A percentile compares a stretch with the other conserved stretches of the same genome.
Evolutionary conservation across 35 echinoderm and acorn worm species (phyloP).

Genomic region (Chiridota heheva): DNA sequence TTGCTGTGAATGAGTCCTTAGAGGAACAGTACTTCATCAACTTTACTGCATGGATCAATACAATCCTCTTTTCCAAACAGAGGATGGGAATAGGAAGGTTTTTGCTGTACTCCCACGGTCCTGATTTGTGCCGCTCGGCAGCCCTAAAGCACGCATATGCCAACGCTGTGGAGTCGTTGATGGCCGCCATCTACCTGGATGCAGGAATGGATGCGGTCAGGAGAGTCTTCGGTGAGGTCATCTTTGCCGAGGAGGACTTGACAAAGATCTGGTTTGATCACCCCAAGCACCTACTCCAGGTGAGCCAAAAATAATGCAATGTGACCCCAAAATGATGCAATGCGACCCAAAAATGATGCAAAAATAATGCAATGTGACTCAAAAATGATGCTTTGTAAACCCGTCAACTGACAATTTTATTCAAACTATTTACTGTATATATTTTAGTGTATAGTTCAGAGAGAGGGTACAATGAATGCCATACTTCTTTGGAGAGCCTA

Average conservation of each 20-base stretch:
- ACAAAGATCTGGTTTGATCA: constrained; percentile 64
- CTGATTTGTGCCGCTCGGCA: constrained; percentile 80
- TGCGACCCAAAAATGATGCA: neutral
- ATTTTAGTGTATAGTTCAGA: neutral
- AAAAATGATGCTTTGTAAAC: no score
- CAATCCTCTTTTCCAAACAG: no score
- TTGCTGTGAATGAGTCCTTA: no score
- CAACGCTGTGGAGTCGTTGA: constrained; percentile 87
- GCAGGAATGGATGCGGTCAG: constrained; percentile 52
- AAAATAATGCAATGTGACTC: no score
- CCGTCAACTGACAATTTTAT: no score
- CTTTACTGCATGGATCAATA: no score
- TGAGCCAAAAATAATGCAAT: constrained; percentile 3
- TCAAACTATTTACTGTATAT: neutral
- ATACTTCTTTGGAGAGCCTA: no score
- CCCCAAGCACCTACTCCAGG: constrained; percentile 90
- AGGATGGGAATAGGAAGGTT: constrained; percentile 81
- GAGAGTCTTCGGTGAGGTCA: constrained; percentile 63
- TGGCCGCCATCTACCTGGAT: constrained; percentile 88
- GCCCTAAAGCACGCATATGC: constrained; percentile 88
- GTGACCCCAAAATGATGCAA: neutral
- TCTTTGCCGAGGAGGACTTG: constrained; percentile 76
- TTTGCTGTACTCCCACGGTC: constrained; percentile 92
- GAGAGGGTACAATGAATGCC: neutral
- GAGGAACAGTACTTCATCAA: no score